Conservation (phyloP, 2,797 vertebrate genomes). For the Rhyacichthys aspro region DNA sequence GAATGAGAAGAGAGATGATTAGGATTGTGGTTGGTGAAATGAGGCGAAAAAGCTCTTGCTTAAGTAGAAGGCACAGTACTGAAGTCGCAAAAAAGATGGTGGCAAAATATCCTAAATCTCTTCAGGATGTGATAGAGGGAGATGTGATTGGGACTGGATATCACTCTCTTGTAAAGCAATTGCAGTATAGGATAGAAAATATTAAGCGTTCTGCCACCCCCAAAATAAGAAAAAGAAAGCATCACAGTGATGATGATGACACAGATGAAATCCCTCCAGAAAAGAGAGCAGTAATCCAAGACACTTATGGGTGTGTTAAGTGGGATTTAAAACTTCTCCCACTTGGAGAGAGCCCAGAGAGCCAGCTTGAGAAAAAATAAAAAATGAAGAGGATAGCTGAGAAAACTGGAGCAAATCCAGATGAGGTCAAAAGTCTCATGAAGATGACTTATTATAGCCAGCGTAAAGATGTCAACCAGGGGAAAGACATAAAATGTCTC, state of each 20-base stretch:
- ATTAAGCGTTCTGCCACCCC: constrained; percentile 9
- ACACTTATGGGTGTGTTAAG: constrained; percentile 37
- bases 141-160: constrained; percentile 18
- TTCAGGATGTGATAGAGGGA: constrained; percentile 26
- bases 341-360: not conserved
- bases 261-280: constrained; percentile 33
- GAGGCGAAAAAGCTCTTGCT: too few species aligned
- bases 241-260: constrained; percentile 16
- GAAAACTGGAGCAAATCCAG: constrained; percentile 9
- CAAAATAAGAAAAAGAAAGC: constrained; percentile 7
- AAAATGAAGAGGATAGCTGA: constrained; percentile 22
- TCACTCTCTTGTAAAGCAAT: constrained; percentile 34
- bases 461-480: constrained; percentile 30
- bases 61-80: too few species aligned
- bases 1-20: constrained; percentile 18
- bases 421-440: constrained; percentile 27
- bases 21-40: constrained; percentile 2
- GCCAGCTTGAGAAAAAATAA: constrained; percentile 19
- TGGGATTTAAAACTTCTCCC: constrained; percentile 29
- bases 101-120: constrained; percentile 15
- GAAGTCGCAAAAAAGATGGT: constrained; percentile 24
- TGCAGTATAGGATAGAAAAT: constrained; percentile 33
- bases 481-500: constrained; percentile 17
- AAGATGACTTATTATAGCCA: constrained; percentile 38
- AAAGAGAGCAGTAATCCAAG: constrained; percentile 24